phyloP scores from a whole-genome alignment of 2,888 invertebrate genomes.

The Eulithis testata region DNA sequence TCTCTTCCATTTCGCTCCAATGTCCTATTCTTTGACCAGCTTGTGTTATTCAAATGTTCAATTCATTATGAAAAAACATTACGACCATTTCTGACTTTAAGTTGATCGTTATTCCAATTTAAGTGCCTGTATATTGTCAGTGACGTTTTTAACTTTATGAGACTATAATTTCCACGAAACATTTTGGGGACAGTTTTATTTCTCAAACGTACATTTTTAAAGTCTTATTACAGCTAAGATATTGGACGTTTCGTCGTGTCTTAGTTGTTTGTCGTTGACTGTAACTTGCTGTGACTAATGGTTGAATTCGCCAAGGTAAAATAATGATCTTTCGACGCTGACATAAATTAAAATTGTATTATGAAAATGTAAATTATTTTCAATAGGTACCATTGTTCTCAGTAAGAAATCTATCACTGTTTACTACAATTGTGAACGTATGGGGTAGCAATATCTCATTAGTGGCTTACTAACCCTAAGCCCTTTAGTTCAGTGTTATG shows the following conservation, averaged over 20 bases:
- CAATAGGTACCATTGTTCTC: too few relatives aligned
- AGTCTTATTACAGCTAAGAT: constrained; percentile 23
- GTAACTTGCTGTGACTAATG: constrained; percentile 8
- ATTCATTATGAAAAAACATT: constrained; percentile 18
- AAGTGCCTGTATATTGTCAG: constrained; percentile 34
- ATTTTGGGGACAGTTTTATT: constrained; percentile 35
- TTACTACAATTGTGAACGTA: neutral
- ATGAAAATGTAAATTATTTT: too few relatives aligned
- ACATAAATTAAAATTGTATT: too few relatives aligned
- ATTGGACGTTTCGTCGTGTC: constrained; percentile 4
- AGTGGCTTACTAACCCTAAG: constrained; percentile 38
- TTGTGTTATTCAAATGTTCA: constrained; percentile 8
- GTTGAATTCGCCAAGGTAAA: constrained; percentile 4
- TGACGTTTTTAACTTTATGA: constrained; percentile 37
- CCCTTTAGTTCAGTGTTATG: constrained; percentile 41
- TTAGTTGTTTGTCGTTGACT: constrained; percentile 15
- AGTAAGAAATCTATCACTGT: too few relatives aligned
- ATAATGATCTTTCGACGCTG: neutral
- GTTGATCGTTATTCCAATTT: constrained; percentile 37
- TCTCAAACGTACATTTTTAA: constrained; percentile 23
- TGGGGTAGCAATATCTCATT: constrained; percentile 29
- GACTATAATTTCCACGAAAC: constrained; percentile 37
- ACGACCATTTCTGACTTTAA: constrained; percentile 19
- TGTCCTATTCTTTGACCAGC: neutral
- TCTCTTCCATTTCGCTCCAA: too few relatives aligned